Evolutionary conservation across 2,113 vertebrate species (phyloP).

Genomic region (Ursus arctos): DNA sequence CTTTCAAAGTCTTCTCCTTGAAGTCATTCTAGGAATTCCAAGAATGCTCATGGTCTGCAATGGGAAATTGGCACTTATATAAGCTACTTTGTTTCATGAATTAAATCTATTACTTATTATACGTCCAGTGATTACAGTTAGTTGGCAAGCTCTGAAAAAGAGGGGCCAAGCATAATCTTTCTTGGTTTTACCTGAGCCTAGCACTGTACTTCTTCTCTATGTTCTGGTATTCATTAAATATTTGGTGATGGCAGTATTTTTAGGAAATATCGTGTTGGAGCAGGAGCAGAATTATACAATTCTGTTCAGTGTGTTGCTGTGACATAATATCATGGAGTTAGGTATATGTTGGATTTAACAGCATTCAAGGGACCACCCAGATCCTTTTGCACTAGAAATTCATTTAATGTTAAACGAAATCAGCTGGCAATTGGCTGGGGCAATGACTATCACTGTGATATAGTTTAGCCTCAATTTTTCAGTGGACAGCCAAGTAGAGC

Average conservation of each 20-base stretch:
- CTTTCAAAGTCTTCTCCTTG: neutral
- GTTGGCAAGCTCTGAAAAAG: neutral
- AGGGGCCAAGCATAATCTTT: neutral
- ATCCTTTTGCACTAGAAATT: conserved; percentile 53
- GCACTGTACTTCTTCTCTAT: neutral
- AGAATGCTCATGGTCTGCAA: neutral
- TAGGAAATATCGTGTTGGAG: neutral
- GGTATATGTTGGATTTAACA: conserved; percentile 32
- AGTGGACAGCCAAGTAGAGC: conserved; percentile 7
- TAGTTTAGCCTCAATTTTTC: neutral
- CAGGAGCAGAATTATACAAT: neutral
- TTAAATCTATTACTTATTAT: neutral
- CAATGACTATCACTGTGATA: neutral
- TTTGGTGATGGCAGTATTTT: conserved; percentile 37
- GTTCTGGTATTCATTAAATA: conserved; percentile 15
- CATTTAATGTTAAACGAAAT: conserved; percentile 59
- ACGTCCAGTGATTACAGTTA: neutral
- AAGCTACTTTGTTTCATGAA: neutral
- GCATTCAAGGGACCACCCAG: neutral
- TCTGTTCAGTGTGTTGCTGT: neutral
- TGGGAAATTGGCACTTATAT: neutral
- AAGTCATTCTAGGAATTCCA: neutral
- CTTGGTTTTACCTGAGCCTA: neutral
- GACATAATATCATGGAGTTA: conserved; percentile 21
- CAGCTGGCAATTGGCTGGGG: neutral